These are phyloP conservation scores for Matsumurasca onukii DNA, from an alignment of 1,140 invertebrate species.

Conservation along the genomic window DNA sequence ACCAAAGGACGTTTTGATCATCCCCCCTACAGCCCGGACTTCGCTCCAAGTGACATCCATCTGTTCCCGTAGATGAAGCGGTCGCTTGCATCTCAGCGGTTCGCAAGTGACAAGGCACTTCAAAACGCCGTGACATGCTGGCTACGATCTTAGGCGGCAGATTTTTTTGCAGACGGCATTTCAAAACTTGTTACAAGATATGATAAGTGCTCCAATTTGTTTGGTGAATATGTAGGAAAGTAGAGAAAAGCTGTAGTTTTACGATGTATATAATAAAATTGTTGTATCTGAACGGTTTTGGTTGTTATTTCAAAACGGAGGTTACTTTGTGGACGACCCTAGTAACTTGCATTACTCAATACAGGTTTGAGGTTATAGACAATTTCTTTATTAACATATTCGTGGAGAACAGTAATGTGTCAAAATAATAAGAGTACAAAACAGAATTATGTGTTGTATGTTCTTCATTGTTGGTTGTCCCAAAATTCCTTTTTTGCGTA, in stretches of 20 bases:
- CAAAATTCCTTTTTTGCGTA: too few relatives aligned
- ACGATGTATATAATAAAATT: not conserved
- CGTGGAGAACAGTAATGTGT: too few relatives aligned
- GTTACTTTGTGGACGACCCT: not conserved
- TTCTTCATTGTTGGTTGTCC: too few relatives aligned
- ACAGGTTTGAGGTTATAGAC: too few relatives aligned
- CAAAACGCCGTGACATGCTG: not conserved
- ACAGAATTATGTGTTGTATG: too few relatives aligned
- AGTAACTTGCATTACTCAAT: too few relatives aligned
- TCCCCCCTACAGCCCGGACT: not conserved
- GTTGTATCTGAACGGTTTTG: not conserved
- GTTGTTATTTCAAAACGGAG: not conserved
- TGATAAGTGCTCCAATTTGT: not conserved
- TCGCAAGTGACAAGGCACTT: not conserved
- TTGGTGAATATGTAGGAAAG: constrained; percentile 3
- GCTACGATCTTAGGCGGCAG: constrained; percentile 7
- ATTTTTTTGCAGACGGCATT: not conserved
- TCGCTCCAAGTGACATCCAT: not conserved
- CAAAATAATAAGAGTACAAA: too few relatives aligned
- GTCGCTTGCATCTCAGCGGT: not conserved
- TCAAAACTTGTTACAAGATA: not conserved
- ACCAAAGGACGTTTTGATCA: not conserved
- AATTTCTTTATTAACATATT: too few relatives aligned
- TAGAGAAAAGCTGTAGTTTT: not conserved
- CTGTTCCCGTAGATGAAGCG: not conserved